Percentiles rank a stretch among this genome's conserved stretches.
Conservation (phyloP, 2,113 vertebrate species). For the Otocyon megalotis region DNA sequence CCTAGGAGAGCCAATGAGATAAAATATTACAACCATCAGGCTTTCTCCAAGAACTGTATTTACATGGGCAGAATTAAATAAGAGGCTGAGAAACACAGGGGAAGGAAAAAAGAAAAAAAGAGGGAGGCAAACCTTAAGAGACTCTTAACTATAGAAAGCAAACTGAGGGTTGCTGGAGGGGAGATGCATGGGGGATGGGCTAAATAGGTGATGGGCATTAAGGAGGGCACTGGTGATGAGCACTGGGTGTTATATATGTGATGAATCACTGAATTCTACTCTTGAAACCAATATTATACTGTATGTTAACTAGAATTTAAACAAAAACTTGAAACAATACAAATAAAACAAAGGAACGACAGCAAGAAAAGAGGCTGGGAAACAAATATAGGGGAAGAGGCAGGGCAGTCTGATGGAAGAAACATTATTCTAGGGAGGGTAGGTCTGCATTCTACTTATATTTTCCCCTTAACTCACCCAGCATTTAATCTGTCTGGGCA, state of each 20-base stretch:
- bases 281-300: neutral
- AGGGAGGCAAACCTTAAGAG: neutral
- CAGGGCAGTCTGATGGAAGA: neutral
- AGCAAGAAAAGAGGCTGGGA: neutral
- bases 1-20: neutral
- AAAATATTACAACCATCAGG: slow-evolving; percentile 50
- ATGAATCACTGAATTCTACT: neutral
- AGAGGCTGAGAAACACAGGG: neutral
- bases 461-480: slow-evolving; percentile 25
- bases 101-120: neutral
- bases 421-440: neutral
- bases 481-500: neutral
- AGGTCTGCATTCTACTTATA: neutral
- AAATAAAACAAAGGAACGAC: neutral
- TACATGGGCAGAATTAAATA: neutral
- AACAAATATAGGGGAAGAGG: neutral
- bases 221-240: neutral
- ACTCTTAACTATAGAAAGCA: neutral
- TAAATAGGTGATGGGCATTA: neutral
- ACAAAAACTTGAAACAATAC: neutral
- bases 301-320: neutral
- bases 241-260: neutral
- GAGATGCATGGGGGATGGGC: neutral
- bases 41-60: slow-evolving; percentile 45
- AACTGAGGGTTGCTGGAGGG: neutral